Base-by-base conservation (phyloP, 2,797 vertebrate species). In the Tolypeutes matacus region DNA sequence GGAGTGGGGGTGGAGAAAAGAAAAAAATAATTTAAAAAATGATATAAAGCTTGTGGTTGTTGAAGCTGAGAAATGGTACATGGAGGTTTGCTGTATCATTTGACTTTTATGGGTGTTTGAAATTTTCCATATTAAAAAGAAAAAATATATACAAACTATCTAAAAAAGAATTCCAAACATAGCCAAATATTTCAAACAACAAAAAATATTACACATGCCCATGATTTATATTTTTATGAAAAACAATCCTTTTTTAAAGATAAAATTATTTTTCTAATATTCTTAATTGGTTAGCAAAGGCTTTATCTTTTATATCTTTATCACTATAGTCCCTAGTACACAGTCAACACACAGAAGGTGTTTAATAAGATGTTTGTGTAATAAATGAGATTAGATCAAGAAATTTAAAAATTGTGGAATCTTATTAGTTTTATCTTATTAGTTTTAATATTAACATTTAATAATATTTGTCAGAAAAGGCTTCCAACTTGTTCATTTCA, bases 91-190 rank as follows among this genome's bases (percentile, higher is more conserved):
- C 18, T n/a, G 23, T 17, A 56, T 7, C 42, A 70, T 51, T 78
- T 25, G 34, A 62, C 13, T 76, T 65, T 36, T 65, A n/a, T 58
- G 18, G 31, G 20, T 76, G 14, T 87, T 70, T 80, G 27, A 62
- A 73, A 69, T 69, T 73, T 67, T 84, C 27, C 69, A 15, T 87
- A 94, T 46, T 49, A 27, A 93, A 94, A 94, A 8, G 36, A 65
- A 67, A n/a, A 64, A 29, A 64, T 62, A 64, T 17, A 58, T 67
- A 86, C 1, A 17, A 46, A 49, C 18, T 46, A 65, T 62, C 20
- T 20, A 42, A 78, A 94, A 46, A 18, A 51, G 14, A 87, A 72
- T 73, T 93, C 27, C 11, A 27, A 70, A 84, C 17, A 39, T 12
- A 85, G n/a, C 1, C 4, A 87, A 65, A 84, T 18, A 86, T 8